Evolutionary conservation across 2,888 invertebrate genomes (phyloP), one percentile per base, ranked within the genome.

Genomic region (Agonum fuliginosum): DNA sequence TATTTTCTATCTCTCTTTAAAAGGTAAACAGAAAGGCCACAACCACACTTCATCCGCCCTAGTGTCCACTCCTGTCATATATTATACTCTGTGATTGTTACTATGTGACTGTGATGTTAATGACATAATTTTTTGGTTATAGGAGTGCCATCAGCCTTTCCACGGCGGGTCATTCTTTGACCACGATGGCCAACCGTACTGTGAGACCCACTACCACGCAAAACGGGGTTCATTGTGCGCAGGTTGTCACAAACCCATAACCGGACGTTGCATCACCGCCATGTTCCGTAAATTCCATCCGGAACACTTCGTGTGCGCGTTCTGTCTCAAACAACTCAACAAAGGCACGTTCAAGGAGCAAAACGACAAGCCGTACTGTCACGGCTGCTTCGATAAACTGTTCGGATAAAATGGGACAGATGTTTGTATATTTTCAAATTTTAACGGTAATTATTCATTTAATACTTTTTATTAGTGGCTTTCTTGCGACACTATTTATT

Each of bases 341-440:
- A 99, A 99, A 86, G 99, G 99, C 83, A 99, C 99, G 0, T 99
- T 99, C 88, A 99, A 99, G 87, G 99, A 99, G 87, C 98, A 98
- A 86, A 97, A 97, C 86, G 97, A 98, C 84, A 98, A 98, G 86
- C 99, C 99, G 0, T 99, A 99, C 88, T 99, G 99, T 87, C 99
- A 99, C 86, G 91, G 91, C 79, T 99, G 99, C 88, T 99, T 99
- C 86, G 97, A 98, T 80, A 98, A 98, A 86, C 91, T 99, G 41
- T 99, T 98, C 85, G 97, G 97, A 80, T 97, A 90, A 89, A 54
- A 4, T 19, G 10, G 20, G 8, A 48, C 8, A 48, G 4, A 12
- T 48, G 34, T 30, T 65, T 37, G 17, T 67, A 41, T 67, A 22
- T 41, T 54, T 27, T 54, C 14, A 54, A n/a, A 22, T 67, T 65